Evolutionary conservation across 2,797 vertebrate species (phyloP).

Genomic region (Psittacula echo): DNA sequence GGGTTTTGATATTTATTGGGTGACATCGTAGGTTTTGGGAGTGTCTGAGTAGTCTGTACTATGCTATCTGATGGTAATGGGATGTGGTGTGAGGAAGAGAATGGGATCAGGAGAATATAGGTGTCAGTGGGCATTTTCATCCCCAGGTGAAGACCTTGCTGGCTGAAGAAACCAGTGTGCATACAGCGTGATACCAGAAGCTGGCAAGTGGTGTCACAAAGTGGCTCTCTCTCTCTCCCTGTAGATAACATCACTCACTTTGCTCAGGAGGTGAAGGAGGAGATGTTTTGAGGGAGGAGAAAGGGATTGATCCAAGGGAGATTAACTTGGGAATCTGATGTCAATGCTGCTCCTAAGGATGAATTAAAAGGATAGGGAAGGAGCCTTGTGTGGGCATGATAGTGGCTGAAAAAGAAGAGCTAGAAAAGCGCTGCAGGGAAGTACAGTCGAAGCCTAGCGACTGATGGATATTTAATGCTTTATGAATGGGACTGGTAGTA

Average conservation of each 20-base stretch:
- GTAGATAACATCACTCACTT: not conserved
- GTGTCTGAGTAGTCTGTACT: not conserved
- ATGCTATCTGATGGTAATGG: not conserved
- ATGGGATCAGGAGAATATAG: not conserved
- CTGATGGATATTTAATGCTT: not conserved
- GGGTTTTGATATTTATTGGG: not conserved
- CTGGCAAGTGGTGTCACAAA: not conserved
- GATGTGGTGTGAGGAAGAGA: not conserved
- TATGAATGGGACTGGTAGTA: not conserved
- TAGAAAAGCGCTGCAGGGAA: not conserved
- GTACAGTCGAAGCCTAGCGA: not conserved
- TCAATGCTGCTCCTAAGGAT: not conserved
- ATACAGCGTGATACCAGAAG: not conserved
- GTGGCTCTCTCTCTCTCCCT: not conserved
- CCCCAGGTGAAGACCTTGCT: not conserved
- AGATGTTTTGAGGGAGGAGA: not conserved
- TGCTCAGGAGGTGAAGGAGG: not conserved
- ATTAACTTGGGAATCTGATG: not conserved
- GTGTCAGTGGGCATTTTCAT: not conserved
- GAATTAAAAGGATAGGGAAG: not conserved
- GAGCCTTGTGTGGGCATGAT: not conserved
- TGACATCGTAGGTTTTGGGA: not conserved
- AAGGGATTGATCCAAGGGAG: not conserved
- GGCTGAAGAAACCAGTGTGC: not conserved
- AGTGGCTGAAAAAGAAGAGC: not conserved